phyloP scores from a whole-genome alignment of 2,888 invertebrate species.

The Camponotus fellah region DNA sequence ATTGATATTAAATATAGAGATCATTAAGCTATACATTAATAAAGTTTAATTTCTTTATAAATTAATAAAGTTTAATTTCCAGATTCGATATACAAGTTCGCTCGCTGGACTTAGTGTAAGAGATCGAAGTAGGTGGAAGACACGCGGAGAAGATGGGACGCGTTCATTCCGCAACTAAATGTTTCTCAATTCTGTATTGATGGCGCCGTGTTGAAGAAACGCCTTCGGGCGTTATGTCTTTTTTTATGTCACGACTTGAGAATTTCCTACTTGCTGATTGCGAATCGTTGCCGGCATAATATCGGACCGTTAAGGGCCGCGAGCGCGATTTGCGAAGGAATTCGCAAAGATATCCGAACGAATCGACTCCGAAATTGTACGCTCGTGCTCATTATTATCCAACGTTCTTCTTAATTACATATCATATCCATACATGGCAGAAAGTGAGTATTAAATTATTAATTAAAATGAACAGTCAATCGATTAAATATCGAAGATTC shows the following conservation, averaged over 20 bases:
- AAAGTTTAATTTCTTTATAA: too few species aligned
- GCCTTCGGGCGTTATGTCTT: slow-evolving; percentile 71
- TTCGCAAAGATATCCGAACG: slow-evolving; percentile 56
- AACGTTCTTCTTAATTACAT: not conserved
- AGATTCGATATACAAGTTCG: not conserved
- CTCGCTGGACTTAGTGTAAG: not conserved
- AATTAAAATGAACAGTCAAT: not conserved
- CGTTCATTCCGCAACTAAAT: slow-evolving; percentile 46
- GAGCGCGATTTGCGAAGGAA: slow-evolving; percentile 59
- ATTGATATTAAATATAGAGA: not conserved
- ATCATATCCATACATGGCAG: not conserved
- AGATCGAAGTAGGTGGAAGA: slow-evolving; percentile 19
- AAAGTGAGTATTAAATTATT: not conserved
- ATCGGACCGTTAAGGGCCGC: slow-evolving; percentile 69
- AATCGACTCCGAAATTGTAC: slow-evolving; percentile 57
- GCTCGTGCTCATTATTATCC: slow-evolving; percentile 27
- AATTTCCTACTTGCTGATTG: slow-evolving; percentile 75
- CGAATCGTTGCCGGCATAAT: slow-evolving; percentile 60
- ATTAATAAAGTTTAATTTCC: not conserved
- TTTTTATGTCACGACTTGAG: slow-evolving; percentile 77
- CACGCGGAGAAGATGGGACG: not conserved
- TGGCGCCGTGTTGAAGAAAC: slow-evolving; percentile 75
- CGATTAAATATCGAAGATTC: not conserved
- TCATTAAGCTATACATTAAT: not conserved
- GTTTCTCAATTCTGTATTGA: slow-evolving; percentile 33